Conservation (phyloP, 2,888 invertebrate genomes). For the Drosophila leonis region DNA sequence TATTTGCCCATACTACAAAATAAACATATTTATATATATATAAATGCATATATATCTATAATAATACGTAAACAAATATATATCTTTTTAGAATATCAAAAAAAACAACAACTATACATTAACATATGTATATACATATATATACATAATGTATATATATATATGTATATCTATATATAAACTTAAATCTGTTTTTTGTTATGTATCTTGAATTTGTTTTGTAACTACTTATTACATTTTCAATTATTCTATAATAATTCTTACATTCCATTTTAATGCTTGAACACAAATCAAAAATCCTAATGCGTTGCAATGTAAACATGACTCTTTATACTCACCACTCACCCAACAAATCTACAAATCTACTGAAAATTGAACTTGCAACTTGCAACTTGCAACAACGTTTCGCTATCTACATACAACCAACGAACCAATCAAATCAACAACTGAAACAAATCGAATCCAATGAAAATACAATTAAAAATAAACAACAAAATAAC, state of each 20-base stretch:
- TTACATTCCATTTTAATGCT: conserved; percentile 74
- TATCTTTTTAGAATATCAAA: conserved; percentile 31
- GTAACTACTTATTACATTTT: conserved; percentile 54
- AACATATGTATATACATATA: conserved; percentile 12
- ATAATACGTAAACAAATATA: conserved; percentile 23
- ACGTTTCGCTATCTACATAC: conserved; percentile 36
- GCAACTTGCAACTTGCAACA: conserved; percentile 30
- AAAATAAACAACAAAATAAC: conserved; percentile 14
- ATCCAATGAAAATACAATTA: conserved; percentile 16
- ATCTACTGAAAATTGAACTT: conserved; percentile 24
- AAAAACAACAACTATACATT: neutral
- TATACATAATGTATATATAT: conserved; percentile 16
- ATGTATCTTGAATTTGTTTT: conserved; percentile 19
- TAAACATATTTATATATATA: conserved; percentile 20
- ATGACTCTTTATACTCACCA: conserved; percentile 66
- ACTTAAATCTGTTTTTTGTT: conserved; percentile 33
- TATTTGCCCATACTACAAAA: conserved; percentile 44
- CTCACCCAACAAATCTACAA: conserved; percentile 63
- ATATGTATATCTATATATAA: conserved; percentile 13
- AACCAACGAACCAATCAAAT: conserved; percentile 24
- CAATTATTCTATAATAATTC: conserved; percentile 71
- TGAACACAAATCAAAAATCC: conserved; percentile 49
- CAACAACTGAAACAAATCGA: conserved; percentile 15
- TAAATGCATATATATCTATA: neutral
- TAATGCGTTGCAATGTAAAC: conserved; percentile 72